Base-by-base conservation (phyloP, 2,113 vertebrate species). In the Mionectes macconnelli region DNA sequence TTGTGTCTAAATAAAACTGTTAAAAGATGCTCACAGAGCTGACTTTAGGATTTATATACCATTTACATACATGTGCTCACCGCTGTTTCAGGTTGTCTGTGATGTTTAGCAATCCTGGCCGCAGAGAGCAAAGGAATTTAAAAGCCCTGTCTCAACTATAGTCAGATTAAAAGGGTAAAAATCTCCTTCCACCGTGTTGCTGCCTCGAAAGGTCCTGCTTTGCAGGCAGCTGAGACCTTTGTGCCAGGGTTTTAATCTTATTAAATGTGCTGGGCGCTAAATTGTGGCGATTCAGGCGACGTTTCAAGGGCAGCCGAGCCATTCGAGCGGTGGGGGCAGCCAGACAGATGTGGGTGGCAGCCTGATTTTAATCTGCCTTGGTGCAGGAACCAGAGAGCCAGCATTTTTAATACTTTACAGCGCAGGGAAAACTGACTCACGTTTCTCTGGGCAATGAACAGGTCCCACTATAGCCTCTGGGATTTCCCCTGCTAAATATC, bases 281-380 rank as follows among this genome's bases (percentile, higher is more conserved):
- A 70, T 84, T 53, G 73, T 76, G 82, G 57, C 42, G 42, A 44
- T 76, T 72, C 42, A 39, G 68, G 45, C 39, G 64, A 42, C 72
- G 94, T 72, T 87, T 37, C 68, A 70, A 39, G 92, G 70, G 59
- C 50, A 59, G 55, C 24, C 31, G 83, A 84, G 86, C 91, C 91
- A 72, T 44, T 39, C 13, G 80, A 27, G 47, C 64, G 44, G 91
- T 52, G 69, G 89, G 83, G 80, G 80, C 42, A 93, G 64, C 89
- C 83, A 95, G 96, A 96, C 94, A 93, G 80, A 28, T 9, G 96
- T 95, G 89, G 95, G 95, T 78, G 95, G 93, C 76, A 92, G 73
- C 42, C 83, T n/a, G 95, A 96, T 96, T 92, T 92, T 69, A 90
- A 96, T 95, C 96, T 59, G 42, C 67, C 68, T 75, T 33, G 62